Conservation (phyloP, 2,113 vertebrate genomes). For the Himantopus leucocephalus region DNA sequence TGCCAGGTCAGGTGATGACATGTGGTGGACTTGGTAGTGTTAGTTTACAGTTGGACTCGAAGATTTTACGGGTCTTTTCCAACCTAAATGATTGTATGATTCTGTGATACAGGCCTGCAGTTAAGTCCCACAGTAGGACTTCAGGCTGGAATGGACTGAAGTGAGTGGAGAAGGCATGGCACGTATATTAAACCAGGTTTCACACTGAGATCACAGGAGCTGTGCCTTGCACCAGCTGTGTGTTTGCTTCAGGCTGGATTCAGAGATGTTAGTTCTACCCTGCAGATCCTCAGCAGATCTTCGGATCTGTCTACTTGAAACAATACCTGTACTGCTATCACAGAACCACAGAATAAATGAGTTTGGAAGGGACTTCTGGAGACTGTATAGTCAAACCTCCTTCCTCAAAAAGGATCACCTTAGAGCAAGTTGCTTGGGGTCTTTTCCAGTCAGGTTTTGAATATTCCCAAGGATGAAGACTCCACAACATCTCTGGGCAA, state of each 20-base stretch:
- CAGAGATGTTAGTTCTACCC: background rate
- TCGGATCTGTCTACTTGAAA: background rate
- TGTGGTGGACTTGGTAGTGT: background rate
- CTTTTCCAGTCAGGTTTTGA: background rate
- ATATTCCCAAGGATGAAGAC: background rate
- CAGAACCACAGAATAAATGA: background rate
- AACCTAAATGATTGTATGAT: background rate
- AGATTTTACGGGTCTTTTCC: background rate
- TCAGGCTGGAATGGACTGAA: background rate
- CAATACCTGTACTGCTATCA: background rate
- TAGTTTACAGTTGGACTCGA: background rate
- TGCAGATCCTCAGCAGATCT: background rate
- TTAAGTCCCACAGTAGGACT: background rate
- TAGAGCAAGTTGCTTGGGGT: background rate
- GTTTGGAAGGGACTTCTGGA: background rate
- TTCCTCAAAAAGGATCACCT: background rate
- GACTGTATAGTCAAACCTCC: background rate
- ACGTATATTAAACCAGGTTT: accelerated
- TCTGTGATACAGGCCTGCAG: background rate
- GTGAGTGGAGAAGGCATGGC: background rate
- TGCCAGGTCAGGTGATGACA: background rate
- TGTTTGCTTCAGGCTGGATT: background rate
- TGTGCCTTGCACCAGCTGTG: background rate
- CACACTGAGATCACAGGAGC: background rate
- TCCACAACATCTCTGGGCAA: background rate